Conservation (phyloP, 2,113 vertebrate species). For the Cacatua alba region DNA sequence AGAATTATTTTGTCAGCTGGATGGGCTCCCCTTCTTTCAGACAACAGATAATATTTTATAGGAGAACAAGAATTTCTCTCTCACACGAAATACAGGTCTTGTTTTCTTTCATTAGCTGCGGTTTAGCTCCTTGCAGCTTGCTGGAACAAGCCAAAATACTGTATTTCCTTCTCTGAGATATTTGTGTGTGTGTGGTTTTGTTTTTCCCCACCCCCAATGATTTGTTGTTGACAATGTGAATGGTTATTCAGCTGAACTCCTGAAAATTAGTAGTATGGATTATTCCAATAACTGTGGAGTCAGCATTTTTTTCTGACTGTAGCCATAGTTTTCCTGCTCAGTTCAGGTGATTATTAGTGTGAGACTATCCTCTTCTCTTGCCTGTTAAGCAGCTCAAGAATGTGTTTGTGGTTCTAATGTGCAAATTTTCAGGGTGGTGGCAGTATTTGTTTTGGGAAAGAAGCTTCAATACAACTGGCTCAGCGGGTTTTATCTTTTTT, state of each 20-base stretch:
- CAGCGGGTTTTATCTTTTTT: conserved; percentile 10
- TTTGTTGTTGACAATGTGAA: background rate
- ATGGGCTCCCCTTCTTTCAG: background rate
- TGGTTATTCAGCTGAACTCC: background rate
- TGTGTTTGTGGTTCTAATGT: conserved; percentile 14
- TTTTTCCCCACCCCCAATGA: background rate
- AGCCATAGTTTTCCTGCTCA: background rate
- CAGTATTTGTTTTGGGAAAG: conserved; percentile 51
- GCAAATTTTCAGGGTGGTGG: conserved; percentile 22
- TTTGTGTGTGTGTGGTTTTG: background rate
- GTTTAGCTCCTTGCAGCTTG: background rate
- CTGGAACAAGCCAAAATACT: background rate
- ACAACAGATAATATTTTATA: background rate
- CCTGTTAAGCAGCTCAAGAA: background rate
- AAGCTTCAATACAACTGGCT: conserved; percentile 10
- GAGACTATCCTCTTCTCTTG: background rate
- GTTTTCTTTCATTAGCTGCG: background rate
- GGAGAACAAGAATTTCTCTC: background rate
- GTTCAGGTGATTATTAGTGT: background rate
- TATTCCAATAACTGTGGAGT: background rate
- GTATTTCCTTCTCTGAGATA: background rate
- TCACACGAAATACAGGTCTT: background rate
- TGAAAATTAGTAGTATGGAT: background rate
- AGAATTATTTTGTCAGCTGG: background rate
- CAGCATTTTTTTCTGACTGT: background rate